Conservation (phyloP, 2,113 vertebrate species). For the Rhineura floridana region DNA sequence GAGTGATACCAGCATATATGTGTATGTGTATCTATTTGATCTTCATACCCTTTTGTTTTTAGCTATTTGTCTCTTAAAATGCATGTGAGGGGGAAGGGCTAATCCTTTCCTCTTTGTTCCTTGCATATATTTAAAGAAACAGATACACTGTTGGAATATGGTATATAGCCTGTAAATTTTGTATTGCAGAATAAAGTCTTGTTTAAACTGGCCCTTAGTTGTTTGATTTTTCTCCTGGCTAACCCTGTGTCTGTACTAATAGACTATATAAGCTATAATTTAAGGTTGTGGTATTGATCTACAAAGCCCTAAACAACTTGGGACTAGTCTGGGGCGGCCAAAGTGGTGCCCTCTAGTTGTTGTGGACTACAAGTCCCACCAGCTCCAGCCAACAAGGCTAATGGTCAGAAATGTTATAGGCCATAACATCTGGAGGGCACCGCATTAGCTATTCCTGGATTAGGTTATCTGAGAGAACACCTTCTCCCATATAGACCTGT, state of each 20-base stretch:
- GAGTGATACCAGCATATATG: not conserved
- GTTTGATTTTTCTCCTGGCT: not conserved
- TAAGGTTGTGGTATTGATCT: no score
- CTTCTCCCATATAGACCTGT: no score
- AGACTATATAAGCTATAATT: not conserved
- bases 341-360: no score
- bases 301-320: no score
- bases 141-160: not conserved
- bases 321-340: no score
- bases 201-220: not conserved
- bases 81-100: no score
- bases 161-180: not conserved
- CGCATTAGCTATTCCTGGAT: no score
- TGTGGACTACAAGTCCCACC: no score
- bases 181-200: not conserved
- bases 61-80: not conserved
- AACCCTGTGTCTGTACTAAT: not conserved
- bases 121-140: not conserved
- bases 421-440: no score
- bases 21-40: not conserved
- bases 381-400: no score
- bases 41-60: not conserved
- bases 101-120: not conserved
- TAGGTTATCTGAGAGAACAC: no score
- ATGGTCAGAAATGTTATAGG: no score